A percentile compares a stretch with the other conserved stretches of the same genome.
Conservation (phyloP, 2,113 vertebrate genomes). For the Grantiella picta region DNA sequence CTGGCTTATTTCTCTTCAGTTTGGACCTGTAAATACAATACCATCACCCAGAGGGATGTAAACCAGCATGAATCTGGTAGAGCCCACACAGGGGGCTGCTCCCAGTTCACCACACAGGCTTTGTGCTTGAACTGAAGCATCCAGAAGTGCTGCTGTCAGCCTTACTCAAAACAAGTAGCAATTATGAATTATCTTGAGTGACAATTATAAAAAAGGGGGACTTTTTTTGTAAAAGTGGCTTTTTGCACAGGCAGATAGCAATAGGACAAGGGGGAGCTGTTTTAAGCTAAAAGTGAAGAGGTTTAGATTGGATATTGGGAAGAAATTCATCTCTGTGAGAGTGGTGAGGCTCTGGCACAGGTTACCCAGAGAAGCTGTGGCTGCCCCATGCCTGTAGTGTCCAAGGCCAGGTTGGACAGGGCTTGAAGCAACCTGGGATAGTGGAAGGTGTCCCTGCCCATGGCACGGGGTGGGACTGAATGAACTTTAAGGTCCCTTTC, state of each 20-base stretch:
- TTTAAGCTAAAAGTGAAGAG: neutral
- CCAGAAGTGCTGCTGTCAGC: neutral
- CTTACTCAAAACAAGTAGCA: neutral
- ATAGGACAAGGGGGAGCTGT: neutral
- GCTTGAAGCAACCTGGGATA: neutral
- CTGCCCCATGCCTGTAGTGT: neutral
- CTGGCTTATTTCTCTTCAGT: neutral
- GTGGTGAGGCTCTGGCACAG: neutral
- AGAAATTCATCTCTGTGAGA: neutral
- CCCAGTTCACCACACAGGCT: rapidly evolving
- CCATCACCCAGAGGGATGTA: neutral
- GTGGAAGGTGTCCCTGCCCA: neutral
- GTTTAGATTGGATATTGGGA: neutral
- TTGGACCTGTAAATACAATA: neutral
- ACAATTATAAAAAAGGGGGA: neutral
- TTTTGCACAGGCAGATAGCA: neutral
- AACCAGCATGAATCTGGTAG: neutral
- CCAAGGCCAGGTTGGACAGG: neutral
- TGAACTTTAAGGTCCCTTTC: neutral
- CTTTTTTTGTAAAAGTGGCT: rapidly evolving
- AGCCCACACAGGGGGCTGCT: rapidly evolving
- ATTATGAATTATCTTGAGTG: neutral
- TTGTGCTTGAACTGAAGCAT: neutral
- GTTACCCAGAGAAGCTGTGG: neutral
- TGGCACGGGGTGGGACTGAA: neutral